Base-by-base conservation (phyloP, 2,888 invertebrate genomes). In the Agrotis clavis region DNA sequence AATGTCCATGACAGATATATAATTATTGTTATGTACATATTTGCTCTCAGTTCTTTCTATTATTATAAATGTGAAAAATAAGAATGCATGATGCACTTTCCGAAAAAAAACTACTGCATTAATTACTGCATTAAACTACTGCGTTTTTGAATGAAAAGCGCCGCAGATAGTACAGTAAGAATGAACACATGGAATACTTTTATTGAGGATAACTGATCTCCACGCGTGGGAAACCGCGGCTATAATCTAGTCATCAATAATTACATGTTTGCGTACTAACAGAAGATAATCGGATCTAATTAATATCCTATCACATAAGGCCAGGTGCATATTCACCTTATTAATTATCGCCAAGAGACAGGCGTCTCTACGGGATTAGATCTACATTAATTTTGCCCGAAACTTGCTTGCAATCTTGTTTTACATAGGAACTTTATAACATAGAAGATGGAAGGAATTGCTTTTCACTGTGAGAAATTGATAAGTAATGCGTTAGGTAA, bases 331-430 rank as follows among this genome's bases (percentile, higher is more conserved):
- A 65, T 57, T 48, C 62, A 57, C n/a, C 59, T 73, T 78, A 83
- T 84, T 84, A 84, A 76, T 84, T 73, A 81, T 71, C 54, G 19
- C 48, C 30, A n/a, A n/a, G 75, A 74, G 65, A 77, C 77, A 72
- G 69, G 69, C 57, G n/a, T 65, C 70, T 74, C 59, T 7, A 1
- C 41, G 45, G 77, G 69, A 77, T 75, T 63, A 74, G 35, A 59
- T 63, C 57, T 48, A 77, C 73, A 68, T 84, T 67, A 77, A 75
- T 73, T 82, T 79, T 66, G 50, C 68, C 61, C 41, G 41, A 19
- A 25, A 77, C 69, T 67, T 35, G 64, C 56, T 62, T 70, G 60
- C 70, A 69, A 67, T 56, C 48, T 51, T 66, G 57, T 67, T 74
- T 69, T 70, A 74, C 71, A 60, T 79, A 60, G 59, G 47, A 69